A percentile compares a stretch with the other conserved stretches of the same genome.
These are phyloP conservation scores for Channa argus DNA, from an alignment of 2,113 vertebrate species.

Conservation along the genomic window DNA sequence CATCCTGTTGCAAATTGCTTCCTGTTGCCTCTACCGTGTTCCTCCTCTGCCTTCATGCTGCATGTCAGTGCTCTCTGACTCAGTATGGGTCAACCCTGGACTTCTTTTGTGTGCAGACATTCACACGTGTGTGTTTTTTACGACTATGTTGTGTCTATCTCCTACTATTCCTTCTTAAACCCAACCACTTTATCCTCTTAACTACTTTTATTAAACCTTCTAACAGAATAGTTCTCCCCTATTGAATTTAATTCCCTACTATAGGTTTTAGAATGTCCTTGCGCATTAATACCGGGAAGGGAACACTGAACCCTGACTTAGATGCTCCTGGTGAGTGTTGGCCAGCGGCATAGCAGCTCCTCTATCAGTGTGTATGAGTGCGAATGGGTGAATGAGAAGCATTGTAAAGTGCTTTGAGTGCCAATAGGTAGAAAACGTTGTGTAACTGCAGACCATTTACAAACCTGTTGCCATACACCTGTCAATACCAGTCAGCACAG, in stretches of 20 bases:
- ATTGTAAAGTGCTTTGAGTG: too few species aligned
- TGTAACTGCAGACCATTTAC: background rate
- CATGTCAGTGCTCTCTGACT: constrained; percentile 30
- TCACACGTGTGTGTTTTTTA: constrained; percentile 11
- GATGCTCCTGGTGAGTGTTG: too few species aligned
- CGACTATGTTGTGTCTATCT: constrained; percentile 48
- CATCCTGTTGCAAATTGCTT: constrained; percentile 76
- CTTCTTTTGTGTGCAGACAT: constrained; percentile 6
- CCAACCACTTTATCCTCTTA: constrained; percentile 58
- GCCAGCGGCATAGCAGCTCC: too few species aligned
- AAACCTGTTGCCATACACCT: constrained; percentile 56
- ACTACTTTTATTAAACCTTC: constrained; percentile 66
- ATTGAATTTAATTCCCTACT: constrained; percentile 53
- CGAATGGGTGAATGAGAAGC: too few species aligned
- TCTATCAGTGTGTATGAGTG: too few species aligned
- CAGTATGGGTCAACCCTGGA: constrained; percentile 5
- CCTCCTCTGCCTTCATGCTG: constrained; percentile 37
- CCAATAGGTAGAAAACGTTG: too few species aligned
- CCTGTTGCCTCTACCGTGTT: constrained; percentile 72
- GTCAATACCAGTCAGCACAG: constrained; percentile 30
- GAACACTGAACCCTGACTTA: too few species aligned
- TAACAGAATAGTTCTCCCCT: constrained; percentile 40
- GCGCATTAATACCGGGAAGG: background rate
- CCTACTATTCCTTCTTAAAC: constrained; percentile 63
- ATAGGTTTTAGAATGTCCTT: constrained; percentile 24